Evolutionary conservation across 2,888 invertebrate species (phyloP).

Genomic region (Camptogramma bilineatum): DNA sequence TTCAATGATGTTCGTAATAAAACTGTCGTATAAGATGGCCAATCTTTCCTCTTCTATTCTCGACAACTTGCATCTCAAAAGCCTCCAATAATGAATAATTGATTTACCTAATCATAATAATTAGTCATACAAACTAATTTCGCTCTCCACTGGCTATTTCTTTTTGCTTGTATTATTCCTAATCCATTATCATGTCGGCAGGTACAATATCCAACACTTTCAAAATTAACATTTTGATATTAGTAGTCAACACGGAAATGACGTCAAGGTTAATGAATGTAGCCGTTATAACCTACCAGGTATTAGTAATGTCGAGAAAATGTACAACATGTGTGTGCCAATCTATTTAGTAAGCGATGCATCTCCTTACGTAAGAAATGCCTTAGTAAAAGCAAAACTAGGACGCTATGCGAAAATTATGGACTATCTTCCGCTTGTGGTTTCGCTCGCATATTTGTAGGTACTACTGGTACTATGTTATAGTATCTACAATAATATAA

Average conservation of each 20-base stretch:
- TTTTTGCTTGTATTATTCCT: no score
- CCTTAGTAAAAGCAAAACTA: conserved; percentile 53
- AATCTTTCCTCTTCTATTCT: no score
- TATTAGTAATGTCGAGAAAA: conserved; percentile 42
- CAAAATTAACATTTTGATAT: background rate
- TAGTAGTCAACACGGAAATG: background rate
- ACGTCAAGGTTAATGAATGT: conserved; percentile 21
- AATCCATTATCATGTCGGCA: no score
- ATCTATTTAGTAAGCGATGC: conserved; percentile 65
- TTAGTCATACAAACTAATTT: no score
- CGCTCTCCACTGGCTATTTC: no score
- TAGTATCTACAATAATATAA: no score
- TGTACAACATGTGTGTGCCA: conserved; percentile 56
- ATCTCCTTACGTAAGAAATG: conserved; percentile 65
- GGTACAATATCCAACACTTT: no score
- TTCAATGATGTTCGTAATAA: no score
- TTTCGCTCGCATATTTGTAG: background rate
- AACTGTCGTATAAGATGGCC: no score
- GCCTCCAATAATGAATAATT: no score
- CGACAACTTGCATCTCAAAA: no score
- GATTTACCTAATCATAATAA: no score
- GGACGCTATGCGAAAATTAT: conserved; percentile 44
- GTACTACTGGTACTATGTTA: background rate
- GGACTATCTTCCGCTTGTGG: background rate
- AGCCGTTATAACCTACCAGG: conserved; percentile 13